Percentiles rank a stretch among this genome's conserved stretches.
Evolutionary conservation across 1,140 invertebrate species (phyloP).

Genomic region (Agraylea sexmaculata): DNA sequence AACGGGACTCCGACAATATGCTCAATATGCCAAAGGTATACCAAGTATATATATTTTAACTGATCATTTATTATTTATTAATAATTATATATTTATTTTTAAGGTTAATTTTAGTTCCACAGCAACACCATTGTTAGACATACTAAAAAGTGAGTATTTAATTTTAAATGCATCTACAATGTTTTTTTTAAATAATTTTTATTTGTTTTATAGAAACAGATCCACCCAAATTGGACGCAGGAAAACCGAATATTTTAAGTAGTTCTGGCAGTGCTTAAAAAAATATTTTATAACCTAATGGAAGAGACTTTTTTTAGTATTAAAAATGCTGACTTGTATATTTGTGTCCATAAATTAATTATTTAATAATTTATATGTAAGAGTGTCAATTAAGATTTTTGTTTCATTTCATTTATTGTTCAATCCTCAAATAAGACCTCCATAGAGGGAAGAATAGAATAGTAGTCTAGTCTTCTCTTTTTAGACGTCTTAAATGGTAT

Average conservation of each 20-base stretch:
- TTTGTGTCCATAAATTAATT: too few species aligned
- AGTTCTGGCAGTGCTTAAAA: conserved; percentile 14
- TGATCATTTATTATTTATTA: neutral
- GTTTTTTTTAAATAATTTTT: conserved; percentile 1
- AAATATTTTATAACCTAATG: neutral
- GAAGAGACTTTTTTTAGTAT: neutral
- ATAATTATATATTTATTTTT: conserved; percentile 8
- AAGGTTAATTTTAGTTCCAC: conserved; percentile 7
- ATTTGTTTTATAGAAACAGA: conserved; percentile 8
- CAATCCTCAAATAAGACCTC: too few species aligned
- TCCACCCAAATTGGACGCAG: conserved; percentile 6
- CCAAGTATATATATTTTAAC: too few species aligned
- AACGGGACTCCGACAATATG: conserved; percentile 9
- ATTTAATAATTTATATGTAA: too few species aligned
- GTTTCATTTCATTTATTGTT: too few species aligned
- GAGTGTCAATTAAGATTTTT: too few species aligned
- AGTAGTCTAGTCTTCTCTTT: too few species aligned
- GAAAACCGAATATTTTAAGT: conserved; percentile 17
- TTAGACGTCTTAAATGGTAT: too few species aligned
- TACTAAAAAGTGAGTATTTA: conserved; percentile 6
- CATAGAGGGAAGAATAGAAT: too few species aligned
- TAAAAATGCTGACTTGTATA: conserved; percentile 3
- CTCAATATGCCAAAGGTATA: conserved; percentile 10
- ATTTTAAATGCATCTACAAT: neutral
- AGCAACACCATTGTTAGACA: conserved; percentile 4